Evolutionary conservation across 2,888 invertebrate species (phyloP), one percentile per base, ranked within the genome.

Genomic region (Tryphoninae sp.): DNA sequence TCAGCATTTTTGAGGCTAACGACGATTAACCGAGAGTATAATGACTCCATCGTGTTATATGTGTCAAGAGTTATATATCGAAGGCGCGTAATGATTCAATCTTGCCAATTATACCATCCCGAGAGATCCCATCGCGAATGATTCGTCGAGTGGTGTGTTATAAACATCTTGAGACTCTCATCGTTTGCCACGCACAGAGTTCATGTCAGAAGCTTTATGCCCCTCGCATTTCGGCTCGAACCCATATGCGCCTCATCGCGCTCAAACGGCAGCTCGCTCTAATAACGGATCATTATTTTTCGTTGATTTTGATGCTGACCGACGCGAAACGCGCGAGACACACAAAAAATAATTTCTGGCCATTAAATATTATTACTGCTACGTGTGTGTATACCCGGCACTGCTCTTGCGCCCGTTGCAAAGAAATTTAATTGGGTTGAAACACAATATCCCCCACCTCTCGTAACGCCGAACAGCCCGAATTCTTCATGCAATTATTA

Each of bases 231-330:
- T 40, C 58, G 4, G 40, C 58, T 33, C 45, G 42, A 16, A 42
- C 49, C 42, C 33, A 59, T 49, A 58, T 40, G 42, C 9, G 55
- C 62, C 55, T 19, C 22, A 65, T 75, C 55, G 68, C 69, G 45
- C 68, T 40, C 51, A 55, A 69, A 61, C 61, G 67, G 40, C 74
- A 42, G 68, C 71, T 76, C 72, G 64, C 78, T 69, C 71, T 83
- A 84, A 84, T 82, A 83, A 82, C 79, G 68, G 76, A 75, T 84
- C 75, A 84, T 84, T 84, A 84, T 84, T 82, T 74, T 84, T 84
- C 74, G 84, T 81, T 81, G 77, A 78, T 82, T 83, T 77, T 69
- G 75, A 81, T 68, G 72, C 68, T 23, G 64, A 65, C 22, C 59
- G 69, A 77, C 78, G 76, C 73, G 79, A 74, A 83, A 74, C 74